Conservation (phyloP, 2,888 invertebrate genomes). For the Macrophya annulata region DNA sequence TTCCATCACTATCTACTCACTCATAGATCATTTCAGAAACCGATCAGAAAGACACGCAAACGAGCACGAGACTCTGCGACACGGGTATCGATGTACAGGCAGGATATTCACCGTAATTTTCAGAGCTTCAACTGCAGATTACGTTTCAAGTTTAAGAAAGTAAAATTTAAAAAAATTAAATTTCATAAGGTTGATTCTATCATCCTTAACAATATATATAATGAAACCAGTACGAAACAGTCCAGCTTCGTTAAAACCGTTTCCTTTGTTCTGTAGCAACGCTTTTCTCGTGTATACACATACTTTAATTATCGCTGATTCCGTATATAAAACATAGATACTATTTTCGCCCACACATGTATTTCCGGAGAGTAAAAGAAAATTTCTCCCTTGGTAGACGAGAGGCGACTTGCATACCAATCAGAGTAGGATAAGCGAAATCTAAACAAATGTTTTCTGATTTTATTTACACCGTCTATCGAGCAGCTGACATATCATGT, state of each 20-base stretch:
- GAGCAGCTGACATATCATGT: background rate
- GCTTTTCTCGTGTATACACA: background rate
- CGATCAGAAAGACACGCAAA: conserved; percentile 14
- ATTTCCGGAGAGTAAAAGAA: background rate
- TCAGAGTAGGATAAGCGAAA: background rate
- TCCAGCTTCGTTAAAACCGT: too few species aligned
- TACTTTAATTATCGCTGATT: background rate
- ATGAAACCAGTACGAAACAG: background rate
- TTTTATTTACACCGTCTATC: background rate
- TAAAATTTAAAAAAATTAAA: background rate
- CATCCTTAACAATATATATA: background rate
- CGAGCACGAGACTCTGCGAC: conserved; percentile 8
- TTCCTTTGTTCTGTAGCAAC: background rate
- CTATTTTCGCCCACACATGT: background rate
- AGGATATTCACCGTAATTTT: background rate
- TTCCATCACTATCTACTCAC: background rate
- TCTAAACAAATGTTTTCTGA: background rate
- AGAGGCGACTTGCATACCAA: background rate
- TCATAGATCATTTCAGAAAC: conserved; percentile 7
- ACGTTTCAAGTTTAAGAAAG: background rate
- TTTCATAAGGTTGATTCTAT: background rate
- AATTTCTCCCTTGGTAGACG: background rate
- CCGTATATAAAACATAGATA: background rate
- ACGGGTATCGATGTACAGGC: background rate
- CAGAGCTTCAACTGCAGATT: background rate